A percentile compares a stretch with the other conserved stretches of the same genome.
Conservation (phyloP, 1,140 invertebrate species). For the Caenorhabditis elegans region WBcel235 BX284605.5:16703501-16704000, state of each 20-base stretch:
- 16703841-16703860: slow-evolving; percentile 81
- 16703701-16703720: slow-evolving; percentile 83
- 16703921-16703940: slow-evolving; percentile 80
- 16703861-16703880: slow-evolving; percentile 81
- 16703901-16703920: slow-evolving; percentile 81
- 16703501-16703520: slow-evolving; percentile 39
- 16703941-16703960: slow-evolving; percentile 80
- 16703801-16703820: slow-evolving; percentile 85
- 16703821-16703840: slow-evolving; percentile 82
- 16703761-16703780: slow-evolving; percentile 88
- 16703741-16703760: slow-evolving; percentile 65
- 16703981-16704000: slow-evolving; percentile 80
- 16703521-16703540: slow-evolving; percentile 40
- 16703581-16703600: slow-evolving; percentile 85
- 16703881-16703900: slow-evolving; percentile 76
- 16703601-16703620: slow-evolving; percentile 84
- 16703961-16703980: slow-evolving; percentile 78
- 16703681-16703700: slow-evolving; percentile 84
- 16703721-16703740: neutral
- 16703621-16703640: slow-evolving; percentile 76
- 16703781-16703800: slow-evolving; percentile 79
- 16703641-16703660: slow-evolving; percentile 85
- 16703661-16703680: slow-evolving; percentile 83
- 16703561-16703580: slow-evolving; percentile 71
- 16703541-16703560: slow-evolving; percentile 38